Evolutionary conservation across 2,113 vertebrate genomes (phyloP), one percentile per base, ranked within the genome.

Genomic region (Pelusios castaneus): DNA sequence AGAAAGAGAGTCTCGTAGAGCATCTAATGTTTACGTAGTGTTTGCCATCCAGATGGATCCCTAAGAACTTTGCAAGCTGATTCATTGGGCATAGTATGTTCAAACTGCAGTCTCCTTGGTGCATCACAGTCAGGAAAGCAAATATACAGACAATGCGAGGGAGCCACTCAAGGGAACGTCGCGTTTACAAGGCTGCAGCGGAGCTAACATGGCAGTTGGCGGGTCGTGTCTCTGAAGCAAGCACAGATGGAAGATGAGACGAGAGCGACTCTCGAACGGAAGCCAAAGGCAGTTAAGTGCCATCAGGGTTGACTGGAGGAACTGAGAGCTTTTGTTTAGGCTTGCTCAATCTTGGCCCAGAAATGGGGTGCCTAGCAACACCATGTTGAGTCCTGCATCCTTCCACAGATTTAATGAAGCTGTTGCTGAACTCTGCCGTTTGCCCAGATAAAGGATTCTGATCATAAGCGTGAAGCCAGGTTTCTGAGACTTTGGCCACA

Each of bases 201-300:
- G 49, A 63, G 45, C 56, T 70, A 43, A 3, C 0, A 0, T 1
- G 0, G 31, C 67, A 43, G n/a, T 38, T 45, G 80, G 58, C 60
- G 77, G 11, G 14, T 91, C 0, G 0, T 47, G 2, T 38, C 55
- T 91, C 31, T 19, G 73, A 78, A 81, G 80, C 17, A 78, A 70
- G 81, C 78, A 41, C 52, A 47, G 41, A 77, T 86, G 49, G 14
- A 41, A 49, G 34, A 31, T 45, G 11, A 54, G 55, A 24, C 6
- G 25, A 77, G 51, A 27, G 25, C 52, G 76, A 31, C 25, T 67
- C n/a, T 43, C 19, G 24, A 43, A 43, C 25, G 41, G 70, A 75
- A n/a, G 70, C 70, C 38, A 75, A 75, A 75, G n/a, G 70, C 70
- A 75, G 10, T 43, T 43, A 24, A 75, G 38, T 75, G 70, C 38